These are phyloP conservation scores for Plecturocebus donacophilus DNA, from an alignment of 2,113 vertebrate genomes.

Conservation along the genomic window DNA sequence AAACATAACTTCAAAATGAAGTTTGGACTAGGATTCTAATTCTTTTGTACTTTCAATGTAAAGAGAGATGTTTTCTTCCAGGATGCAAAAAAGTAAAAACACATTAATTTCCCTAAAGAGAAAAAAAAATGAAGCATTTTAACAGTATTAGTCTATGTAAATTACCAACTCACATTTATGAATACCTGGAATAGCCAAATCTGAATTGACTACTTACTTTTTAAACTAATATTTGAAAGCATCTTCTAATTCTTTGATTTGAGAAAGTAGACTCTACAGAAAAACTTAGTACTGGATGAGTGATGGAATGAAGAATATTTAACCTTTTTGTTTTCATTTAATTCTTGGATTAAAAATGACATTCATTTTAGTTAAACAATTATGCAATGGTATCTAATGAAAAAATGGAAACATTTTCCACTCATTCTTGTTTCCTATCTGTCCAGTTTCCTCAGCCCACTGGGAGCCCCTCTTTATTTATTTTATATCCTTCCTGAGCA, in stretches of 20 bases:
- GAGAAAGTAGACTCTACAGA: fast-evolving
- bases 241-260: background rate
- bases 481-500: background rate
- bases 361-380: background rate
- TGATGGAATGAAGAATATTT: background rate
- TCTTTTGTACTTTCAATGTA: slow-evolving; percentile 49
- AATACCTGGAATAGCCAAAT: background rate
- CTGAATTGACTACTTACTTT: background rate
- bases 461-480: background rate
- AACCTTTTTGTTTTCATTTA: background rate
- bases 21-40: slow-evolving; percentile 59
- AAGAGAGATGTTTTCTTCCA: slow-evolving; percentile 37
- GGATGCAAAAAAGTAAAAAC: background rate
- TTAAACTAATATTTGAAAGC: background rate
- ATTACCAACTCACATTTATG: background rate
- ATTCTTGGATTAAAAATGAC: background rate
- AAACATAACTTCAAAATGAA: slow-evolving; percentile 74
- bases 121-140: background rate
- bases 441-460: background rate
- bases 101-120: background rate
- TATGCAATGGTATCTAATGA: background rate
- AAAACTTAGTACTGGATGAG: background rate
- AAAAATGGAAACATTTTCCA: background rate
- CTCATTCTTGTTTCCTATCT: background rate
- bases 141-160: background rate